Conservation (phyloP, 2,113 vertebrate genomes). For the Heptranchias perlo region DNA sequence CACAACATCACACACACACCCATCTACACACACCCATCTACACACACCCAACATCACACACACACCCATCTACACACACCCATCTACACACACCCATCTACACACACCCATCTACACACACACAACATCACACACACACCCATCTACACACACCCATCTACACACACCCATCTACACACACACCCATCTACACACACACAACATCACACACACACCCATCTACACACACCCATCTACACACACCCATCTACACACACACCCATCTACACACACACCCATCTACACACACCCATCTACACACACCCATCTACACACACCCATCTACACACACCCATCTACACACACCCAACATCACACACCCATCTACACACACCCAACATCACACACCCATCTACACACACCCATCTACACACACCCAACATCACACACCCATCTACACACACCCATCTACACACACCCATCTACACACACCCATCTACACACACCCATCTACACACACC, state of each 20-base stretch:
- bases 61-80: not conserved
- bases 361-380: not conserved
- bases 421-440: no score
- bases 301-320: not conserved
- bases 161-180: not conserved
- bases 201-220: not conserved
- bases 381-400: no score
- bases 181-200: no score
- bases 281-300: not conserved
- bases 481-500: not conserved
- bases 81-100: not conserved
- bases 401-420: no score
- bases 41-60: not conserved
- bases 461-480: not conserved
- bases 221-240: not conserved
- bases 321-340: not conserved
- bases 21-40: not conserved
- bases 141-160: slow-evolving; percentile 7
- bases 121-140: not conserved
- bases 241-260: not conserved
- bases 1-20: not conserved
- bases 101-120: not conserved
- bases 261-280: not conserved
- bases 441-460: not conserved
- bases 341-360: not conserved